These are phyloP conservation scores for Novumbra hubbsi DNA, from an alignment of 2,797 vertebrate species.

Conservation along the genomic window DNA sequence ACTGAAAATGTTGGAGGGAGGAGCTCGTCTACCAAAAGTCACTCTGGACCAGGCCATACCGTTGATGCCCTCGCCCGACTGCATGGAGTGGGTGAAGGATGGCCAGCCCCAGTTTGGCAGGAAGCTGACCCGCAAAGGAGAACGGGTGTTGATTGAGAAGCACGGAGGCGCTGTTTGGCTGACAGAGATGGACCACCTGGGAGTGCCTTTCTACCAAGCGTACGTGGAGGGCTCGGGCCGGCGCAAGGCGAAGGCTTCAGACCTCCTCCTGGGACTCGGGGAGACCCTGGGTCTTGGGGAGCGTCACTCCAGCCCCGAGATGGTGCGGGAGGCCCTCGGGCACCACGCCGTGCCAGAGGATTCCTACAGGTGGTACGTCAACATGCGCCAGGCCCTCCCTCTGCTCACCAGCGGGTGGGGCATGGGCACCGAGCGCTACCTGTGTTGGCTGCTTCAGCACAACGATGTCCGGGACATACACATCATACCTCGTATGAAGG, in stretches of 20 bases:
- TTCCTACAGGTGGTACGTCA: conserved; percentile 78
- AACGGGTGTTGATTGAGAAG: conserved; percentile 71
- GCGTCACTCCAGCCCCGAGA: conserved; percentile 71
- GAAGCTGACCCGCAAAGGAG: conserved; percentile 79
- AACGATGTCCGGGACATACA: conserved; percentile 76
- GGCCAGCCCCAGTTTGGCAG: conserved; percentile 75
- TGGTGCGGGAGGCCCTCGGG: conserved; percentile 71
- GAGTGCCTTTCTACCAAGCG: conserved; percentile 80
- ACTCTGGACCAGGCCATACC: conserved; percentile 73
- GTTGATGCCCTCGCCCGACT: conserved; percentile 75
- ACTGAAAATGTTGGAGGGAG: conserved; percentile 63
- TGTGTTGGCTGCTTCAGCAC: conserved; percentile 80
- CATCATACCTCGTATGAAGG: conserved; percentile 80
- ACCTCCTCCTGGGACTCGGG: conserved; percentile 78
- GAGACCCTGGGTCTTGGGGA: conserved; percentile 80
- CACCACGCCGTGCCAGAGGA: conserved; percentile 76
- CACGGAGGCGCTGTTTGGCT: conserved; percentile 76
- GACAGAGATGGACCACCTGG: conserved; percentile 81
- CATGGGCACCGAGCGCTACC: conserved; percentile 78
- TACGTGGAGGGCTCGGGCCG: conserved; percentile 68
- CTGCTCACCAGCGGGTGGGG: conserved; percentile 81
- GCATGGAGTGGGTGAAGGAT: conserved; percentile 76
- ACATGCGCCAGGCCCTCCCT: conserved; percentile 71
- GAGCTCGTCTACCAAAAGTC: conserved; percentile 66
- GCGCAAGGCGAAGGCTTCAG: conserved; percentile 76